These are phyloP conservation scores for Alcis repandata DNA, from an alignment of 2,888 invertebrate species.

Conservation along the genomic window DNA sequence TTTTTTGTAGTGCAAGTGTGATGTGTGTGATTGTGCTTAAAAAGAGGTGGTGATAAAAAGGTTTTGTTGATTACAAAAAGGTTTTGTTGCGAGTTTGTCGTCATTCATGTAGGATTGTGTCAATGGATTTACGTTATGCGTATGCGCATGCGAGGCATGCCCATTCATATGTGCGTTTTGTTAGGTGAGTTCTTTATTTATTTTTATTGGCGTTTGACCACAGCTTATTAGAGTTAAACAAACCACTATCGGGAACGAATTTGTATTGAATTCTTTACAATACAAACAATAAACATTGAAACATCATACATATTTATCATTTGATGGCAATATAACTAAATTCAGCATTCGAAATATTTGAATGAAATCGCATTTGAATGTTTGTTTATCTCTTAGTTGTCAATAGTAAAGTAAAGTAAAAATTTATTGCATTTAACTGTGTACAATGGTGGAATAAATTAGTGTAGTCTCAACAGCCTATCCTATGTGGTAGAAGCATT, in stretches of 20 bases:
- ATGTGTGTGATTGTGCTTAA: conserved; percentile 43
- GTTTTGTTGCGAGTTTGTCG: conserved; percentile 45
- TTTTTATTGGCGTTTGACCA: conserved; percentile 3
- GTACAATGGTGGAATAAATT: no score
- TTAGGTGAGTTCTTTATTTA: conserved; percentile 67
- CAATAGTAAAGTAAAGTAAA: no score
- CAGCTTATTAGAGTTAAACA: background rate
- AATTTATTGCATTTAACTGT: no score
- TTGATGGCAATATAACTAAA: no score
- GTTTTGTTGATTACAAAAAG: conserved; percentile 31
- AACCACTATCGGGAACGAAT: no score
- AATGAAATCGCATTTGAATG: no score
- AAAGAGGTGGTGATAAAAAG: conserved; percentile 39
- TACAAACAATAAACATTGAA: no score
- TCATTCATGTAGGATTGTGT: conserved; percentile 76
- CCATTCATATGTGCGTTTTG: conserved; percentile 69
- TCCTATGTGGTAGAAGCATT: no score
- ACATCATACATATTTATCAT: no score
- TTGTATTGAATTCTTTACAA: background rate
- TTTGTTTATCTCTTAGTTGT: no score
- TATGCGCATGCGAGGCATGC: conserved; percentile 62
- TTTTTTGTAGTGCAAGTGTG: conserved; percentile 42
- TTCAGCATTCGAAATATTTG: no score
- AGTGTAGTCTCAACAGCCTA: no score
- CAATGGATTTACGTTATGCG: conserved; percentile 74